Evolutionary conservation across 1,140 invertebrate genomes (phyloP).

Genomic region (Aphis craccivora): DNA sequence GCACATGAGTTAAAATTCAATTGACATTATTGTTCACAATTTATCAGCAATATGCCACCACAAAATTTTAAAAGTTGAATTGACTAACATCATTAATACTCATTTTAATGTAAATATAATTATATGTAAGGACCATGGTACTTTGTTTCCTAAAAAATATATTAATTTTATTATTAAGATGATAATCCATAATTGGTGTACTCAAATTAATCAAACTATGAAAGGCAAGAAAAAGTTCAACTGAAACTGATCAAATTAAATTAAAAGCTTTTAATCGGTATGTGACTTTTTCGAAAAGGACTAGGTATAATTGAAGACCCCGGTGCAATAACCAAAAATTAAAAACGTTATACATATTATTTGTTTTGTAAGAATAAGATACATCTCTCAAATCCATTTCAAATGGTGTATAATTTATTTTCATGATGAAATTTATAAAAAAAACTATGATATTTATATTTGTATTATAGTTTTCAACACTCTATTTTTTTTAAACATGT

Average conservation of each 20-base stretch:
- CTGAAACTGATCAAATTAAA: slow-evolving; percentile 12
- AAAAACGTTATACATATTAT: too few relatives aligned
- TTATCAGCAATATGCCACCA: background rate
- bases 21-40: background rate
- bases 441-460: too few relatives aligned
- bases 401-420: too few relatives aligned
- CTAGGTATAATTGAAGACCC: background rate
- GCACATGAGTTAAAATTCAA: background rate
- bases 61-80: background rate
- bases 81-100: background rate
- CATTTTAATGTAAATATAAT: background rate
- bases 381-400: too few relatives aligned
- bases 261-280: background rate
- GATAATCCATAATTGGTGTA: background rate
- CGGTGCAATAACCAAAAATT: too few relatives aligned
- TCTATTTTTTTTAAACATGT: too few relatives aligned
- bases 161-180: background rate
- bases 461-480: too few relatives aligned
- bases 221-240: background rate
- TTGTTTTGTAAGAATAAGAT: too few relatives aligned
- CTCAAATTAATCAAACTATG: background rate
- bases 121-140: background rate
- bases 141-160: background rate
- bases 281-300: background rate
- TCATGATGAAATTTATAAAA: too few relatives aligned